Evolutionary conservation across 1,140 invertebrate species (phyloP).

Genomic region (Tenebrio molitor): DNA sequence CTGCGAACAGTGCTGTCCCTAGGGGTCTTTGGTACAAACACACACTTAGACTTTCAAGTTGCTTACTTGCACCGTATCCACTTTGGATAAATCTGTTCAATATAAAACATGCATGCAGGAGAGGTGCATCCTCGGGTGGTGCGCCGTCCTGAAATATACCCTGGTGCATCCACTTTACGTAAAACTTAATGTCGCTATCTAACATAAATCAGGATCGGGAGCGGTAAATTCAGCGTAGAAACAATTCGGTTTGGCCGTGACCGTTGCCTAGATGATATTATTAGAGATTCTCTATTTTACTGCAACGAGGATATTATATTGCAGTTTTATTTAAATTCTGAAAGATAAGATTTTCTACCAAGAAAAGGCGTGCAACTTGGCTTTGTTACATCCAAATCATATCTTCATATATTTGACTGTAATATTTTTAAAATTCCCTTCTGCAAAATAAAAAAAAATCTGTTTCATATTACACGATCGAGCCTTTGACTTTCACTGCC

Average conservation of each 20-base stretch:
- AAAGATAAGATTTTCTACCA: too few species aligned
- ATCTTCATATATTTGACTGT: too few species aligned
- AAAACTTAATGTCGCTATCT: conserved; percentile 27
- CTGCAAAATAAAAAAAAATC: too few species aligned
- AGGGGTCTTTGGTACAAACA: conserved; percentile 39
- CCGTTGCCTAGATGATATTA: conserved; percentile 23
- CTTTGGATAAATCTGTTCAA: conserved; percentile 40
- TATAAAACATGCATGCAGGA: conserved; percentile 33
- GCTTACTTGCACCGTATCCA: conserved; percentile 35
- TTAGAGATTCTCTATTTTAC: too few species aligned
- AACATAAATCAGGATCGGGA: conserved; percentile 34
- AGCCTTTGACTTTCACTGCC: too few species aligned
- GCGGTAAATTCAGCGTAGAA: conserved; percentile 10
- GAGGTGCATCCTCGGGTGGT: conserved; percentile 8
- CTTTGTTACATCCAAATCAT: too few species aligned
- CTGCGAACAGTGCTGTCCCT: conserved; percentile 54
- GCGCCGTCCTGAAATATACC: conserved; percentile 8
- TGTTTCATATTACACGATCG: too few species aligned
- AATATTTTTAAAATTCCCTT: too few species aligned
- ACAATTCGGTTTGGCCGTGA: conserved; percentile 23
- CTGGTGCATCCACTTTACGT: conserved; percentile 28
- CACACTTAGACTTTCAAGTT: conserved; percentile 43
- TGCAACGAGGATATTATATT: too few species aligned
- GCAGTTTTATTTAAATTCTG: too few species aligned
- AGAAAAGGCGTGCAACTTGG: too few species aligned